phyloP scores from a whole-genome alignment of 53 echinoderm and acorn worm species.

The Holothuria scabra region DNA sequence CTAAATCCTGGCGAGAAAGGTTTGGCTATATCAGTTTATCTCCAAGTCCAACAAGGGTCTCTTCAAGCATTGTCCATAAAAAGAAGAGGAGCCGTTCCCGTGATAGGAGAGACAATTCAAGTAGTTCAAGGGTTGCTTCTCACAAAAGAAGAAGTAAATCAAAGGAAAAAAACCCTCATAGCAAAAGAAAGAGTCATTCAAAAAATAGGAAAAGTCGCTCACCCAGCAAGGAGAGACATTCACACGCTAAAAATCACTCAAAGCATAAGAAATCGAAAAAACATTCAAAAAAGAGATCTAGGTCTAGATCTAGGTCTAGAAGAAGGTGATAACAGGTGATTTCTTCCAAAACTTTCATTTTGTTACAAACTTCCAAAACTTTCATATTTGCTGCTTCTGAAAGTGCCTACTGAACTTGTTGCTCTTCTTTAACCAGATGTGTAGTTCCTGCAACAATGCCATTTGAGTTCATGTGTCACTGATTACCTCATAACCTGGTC shows the following conservation, averaged over 20 bases:
- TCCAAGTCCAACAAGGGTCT: slow-evolving; percentile 20
- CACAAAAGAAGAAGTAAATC: too few species aligned
- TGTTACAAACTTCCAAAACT: too few species aligned
- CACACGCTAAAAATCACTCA: slow-evolving; percentile 11
- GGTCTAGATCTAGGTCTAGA: slow-evolving; percentile 6
- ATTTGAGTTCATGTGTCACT: too few species aligned
- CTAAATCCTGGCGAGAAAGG: slow-evolving; percentile 23
- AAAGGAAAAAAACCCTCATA: too few species aligned
- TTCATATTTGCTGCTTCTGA: too few species aligned
- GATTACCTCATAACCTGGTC: too few species aligned
- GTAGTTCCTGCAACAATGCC: too few species aligned
- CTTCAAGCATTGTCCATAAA: neutral
- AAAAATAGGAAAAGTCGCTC: neutral
- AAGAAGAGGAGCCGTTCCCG: slow-evolving; percentile 10
- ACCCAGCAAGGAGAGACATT: neutral
- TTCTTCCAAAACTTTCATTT: too few species aligned
- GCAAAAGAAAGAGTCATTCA: neutral
- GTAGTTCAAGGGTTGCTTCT: neutral
- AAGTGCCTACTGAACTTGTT: too few species aligned
- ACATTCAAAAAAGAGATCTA: slow-evolving; percentile 29
- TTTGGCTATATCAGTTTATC: slow-evolving; percentile 6
- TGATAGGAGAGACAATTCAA: neutral
- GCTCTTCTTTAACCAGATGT: too few species aligned
- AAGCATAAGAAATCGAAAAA: slow-evolving; percentile 30
- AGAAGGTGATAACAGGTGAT: neutral